phyloP scores from a whole-genome alignment of 2,797 vertebrate genomes.

The Pampus argenteus region DNA sequence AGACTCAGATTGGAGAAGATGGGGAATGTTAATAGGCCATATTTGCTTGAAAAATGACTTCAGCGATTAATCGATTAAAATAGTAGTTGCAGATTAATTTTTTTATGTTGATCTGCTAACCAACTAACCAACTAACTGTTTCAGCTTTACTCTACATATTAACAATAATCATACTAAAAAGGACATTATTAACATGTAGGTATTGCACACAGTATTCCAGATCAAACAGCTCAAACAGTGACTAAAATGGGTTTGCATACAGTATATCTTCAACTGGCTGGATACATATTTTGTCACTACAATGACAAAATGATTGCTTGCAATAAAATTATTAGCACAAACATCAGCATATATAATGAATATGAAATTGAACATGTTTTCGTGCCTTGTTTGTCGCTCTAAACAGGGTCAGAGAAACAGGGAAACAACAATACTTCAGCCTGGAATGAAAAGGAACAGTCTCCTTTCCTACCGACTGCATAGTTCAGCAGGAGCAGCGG shows the following conservation, averaged over 20 bases:
- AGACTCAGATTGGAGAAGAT: too few relatives aligned
- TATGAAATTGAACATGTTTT: conserved; percentile 7
- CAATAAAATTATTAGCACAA: not conserved
- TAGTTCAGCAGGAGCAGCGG: conserved; percentile 1
- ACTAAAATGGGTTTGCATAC: not conserved
- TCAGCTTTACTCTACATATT: not conserved
- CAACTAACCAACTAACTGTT: not conserved
- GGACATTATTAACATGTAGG: not conserved
- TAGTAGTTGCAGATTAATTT: not conserved
- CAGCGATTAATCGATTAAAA: not conserved
- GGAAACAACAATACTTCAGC: not conserved
- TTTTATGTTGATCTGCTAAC: conserved; percentile 6
- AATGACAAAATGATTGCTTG: not conserved
- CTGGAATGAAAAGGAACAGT: conserved; percentile 46
- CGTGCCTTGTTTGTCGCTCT: conserved; percentile 37
- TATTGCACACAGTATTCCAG: not conserved
- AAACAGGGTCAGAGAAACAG: conserved; percentile 50
- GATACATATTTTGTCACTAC: too few relatives aligned
- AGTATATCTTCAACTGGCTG: too few relatives aligned
- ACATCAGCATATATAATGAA: not conserved
- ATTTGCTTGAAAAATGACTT: not conserved
- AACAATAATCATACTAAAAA: not conserved
- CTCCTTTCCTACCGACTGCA: conserved; percentile 48
- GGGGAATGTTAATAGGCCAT: not conserved
- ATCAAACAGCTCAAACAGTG: not conserved